Base-by-base conservation (phyloP, 1,140 invertebrate species). In the Drosophila dunni region DNA sequence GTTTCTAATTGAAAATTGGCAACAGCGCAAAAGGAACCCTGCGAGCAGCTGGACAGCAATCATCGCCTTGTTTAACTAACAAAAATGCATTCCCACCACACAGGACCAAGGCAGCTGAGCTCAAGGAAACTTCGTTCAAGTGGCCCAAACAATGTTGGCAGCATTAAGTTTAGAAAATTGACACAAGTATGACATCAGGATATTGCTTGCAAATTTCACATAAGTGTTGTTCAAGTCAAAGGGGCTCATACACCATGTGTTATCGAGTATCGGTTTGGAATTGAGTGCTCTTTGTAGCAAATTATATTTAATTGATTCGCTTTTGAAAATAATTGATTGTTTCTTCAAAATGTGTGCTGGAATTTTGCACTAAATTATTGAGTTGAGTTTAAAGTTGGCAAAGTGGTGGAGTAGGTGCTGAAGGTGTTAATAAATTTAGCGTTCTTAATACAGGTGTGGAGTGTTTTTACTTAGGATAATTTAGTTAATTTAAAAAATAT, bases 1-100 rank as follows among this genome's bases (percentile, higher is more conserved):
- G 80, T 79, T 79, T 79, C 76, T 84, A 82, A 82, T 82, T 78
- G 69, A 79, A 82, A 69, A 76, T 57, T 75, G 76, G 76, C 80
- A 83, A 83, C 80, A 36, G 5, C 29, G 67, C 58, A 80, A 34
- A 76, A 45, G 17, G 46, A 8, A 10, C 38, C 40, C 20, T 40
- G 17, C 38, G 13, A 17, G 51, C 48, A 57, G n/a, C 56, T 44
- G 56, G 34, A 48, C 34, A 66, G 40, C 61, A 64, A 56, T 64
- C 46, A 58, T 53, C 29, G 24, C 20, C 20, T 60, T 42, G 45
- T 46, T 51, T 50, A 58, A 67, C 64, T 45, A 50, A 38, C 58
- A 62, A 42, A 42, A 15, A 36, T 48, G 51, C 4, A 20, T 15
- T 17, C 50, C 50, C n/a, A 7, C 8, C 9, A 34, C 50, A n/a